Base-by-base conservation (phyloP, 2,113 vertebrate species). In the Ranitomeya imitator region DNA sequence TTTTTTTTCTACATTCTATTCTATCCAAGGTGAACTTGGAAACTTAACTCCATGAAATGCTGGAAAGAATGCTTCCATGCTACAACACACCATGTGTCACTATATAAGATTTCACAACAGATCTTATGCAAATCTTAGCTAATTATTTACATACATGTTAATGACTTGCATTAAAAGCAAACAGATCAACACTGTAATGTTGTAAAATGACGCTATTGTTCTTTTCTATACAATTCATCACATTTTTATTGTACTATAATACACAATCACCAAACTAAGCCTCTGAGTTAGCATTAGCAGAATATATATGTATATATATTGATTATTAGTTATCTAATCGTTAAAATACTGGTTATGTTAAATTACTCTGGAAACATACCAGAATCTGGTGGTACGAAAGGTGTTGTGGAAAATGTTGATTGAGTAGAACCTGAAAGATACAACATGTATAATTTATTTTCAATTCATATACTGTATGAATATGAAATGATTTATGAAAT, bases 401-500 rank as follows among this genome's bases (percentile, higher is more conserved):
- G 83, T 55, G 45, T 81, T 60, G 52, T 60, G 6, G 59, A 16
- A 26, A n/a, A 26, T 77, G 60, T 23, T 88, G 81, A 57, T n/a
- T 3, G 71, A 63, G 79, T 84, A 12, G 80, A 77, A 83, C 71
- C 86, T 88, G 65, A 71, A 79, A 86, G 3, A 19, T 61, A 78
- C 6, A 51, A 67, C 2, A 83, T 12, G 1, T 14, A 51, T 51
- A 45, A 18, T 45, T 19, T 0, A 74, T 74, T 45, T 74, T 19
- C 5, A 7, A 1, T 18, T 21, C 10, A 74, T 51, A 37, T 7
- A 71, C 26, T 31, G 26, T 31, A 31, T 71, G 14, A 0, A 26
- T 57, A 7, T 26, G 6, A 55, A 37, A 23, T 5, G 12, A 21
- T 21, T 10, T 63, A 21, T 63, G 18, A 21, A 6, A 63, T 63